Percentiles rank a stretch among this genome's conserved stretches.
Evolutionary conservation across 2,113 vertebrate genomes (phyloP).

Genomic region (Bufo bufo): DNA sequence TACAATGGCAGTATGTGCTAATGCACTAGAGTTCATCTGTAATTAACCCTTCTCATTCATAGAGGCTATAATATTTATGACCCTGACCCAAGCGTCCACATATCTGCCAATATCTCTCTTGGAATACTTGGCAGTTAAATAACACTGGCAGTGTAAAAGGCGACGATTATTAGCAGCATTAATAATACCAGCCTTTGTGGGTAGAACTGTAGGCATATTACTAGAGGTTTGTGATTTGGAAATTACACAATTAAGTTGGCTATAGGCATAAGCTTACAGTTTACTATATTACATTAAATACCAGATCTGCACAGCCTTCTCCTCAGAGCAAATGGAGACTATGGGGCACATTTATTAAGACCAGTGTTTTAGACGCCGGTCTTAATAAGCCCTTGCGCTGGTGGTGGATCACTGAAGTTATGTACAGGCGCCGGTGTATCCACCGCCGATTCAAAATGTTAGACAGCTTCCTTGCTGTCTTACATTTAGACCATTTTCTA

Average conservation of each 20-base stretch:
- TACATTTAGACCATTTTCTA: no score
- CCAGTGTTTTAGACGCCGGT: no score
- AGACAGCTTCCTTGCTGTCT: no score
- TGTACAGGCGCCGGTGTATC: no score
- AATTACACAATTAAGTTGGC: not conserved
- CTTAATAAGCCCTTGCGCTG: no score
- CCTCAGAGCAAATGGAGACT: no score
- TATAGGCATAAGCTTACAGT: not conserved
- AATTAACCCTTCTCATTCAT: conserved; percentile 34
- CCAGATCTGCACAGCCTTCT: no score
- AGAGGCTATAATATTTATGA: conserved; percentile 25
- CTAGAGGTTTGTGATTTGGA: not conserved
- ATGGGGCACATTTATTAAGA: no score
- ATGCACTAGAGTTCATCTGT: not conserved
- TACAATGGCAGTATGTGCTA: conserved; percentile 23
- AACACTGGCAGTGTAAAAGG: not conserved
- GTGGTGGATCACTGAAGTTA: no score
- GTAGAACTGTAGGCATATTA: not conserved
- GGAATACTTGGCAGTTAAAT: not conserved
- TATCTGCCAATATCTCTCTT: conserved; percentile 19
- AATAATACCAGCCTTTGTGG: not conserved
- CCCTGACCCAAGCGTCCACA: not conserved
- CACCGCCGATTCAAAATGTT: no score
- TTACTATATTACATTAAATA: not conserved
- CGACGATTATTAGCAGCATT: not conserved